phyloP scores from a whole-genome alignment of 1,140 invertebrate genomes.

The Asobara japonica region DNA sequence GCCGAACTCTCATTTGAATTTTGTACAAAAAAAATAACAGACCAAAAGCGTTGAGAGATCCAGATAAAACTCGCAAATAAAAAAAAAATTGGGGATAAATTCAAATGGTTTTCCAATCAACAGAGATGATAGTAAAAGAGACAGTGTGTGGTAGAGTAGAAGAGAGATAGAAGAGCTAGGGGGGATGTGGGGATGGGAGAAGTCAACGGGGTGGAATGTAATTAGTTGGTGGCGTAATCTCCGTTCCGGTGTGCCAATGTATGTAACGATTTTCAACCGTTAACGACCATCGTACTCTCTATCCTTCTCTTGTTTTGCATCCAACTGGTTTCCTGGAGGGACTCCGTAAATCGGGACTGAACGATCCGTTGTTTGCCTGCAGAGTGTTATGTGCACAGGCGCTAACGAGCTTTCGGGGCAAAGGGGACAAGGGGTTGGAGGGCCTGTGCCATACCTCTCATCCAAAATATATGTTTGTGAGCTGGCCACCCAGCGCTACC shows the following conservation, averaged over 20 bases:
- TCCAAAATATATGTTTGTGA: slow-evolving; percentile 11
- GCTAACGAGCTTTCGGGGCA: slow-evolving; percentile 34
- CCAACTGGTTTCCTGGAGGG: slow-evolving; percentile 21
- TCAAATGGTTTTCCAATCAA: slow-evolving; percentile 6
- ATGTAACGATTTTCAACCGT: slow-evolving; percentile 25
- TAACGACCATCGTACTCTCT: slow-evolving; percentile 17
- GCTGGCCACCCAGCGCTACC: not conserved
- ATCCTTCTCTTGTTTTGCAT: slow-evolving; percentile 22
- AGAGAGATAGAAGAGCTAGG: not conserved
- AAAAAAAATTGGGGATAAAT: not conserved
- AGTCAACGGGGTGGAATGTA: slow-evolving; percentile 25
- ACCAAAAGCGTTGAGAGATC: not conserved
- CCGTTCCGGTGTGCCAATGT: slow-evolving; percentile 23
- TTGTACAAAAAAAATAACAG: not conserved
- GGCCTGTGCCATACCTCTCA: not conserved
- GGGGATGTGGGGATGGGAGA: not conserved
- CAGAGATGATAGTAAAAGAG: not conserved
- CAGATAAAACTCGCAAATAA: not conserved
- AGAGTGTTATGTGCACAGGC: slow-evolving; percentile 36
- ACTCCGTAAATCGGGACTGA: slow-evolving; percentile 35
- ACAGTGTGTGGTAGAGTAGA: no score
- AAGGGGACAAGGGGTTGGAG: not conserved
- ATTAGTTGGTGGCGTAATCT: slow-evolving; percentile 30
- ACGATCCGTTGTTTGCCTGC: slow-evolving; percentile 35
- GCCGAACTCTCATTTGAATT: slow-evolving; percentile 4